Percentiles rank a stretch among this genome's conserved stretches.
Evolutionary conservation across 2,113 vertebrate species (phyloP).

Genomic region (Ovis aries): DNA sequence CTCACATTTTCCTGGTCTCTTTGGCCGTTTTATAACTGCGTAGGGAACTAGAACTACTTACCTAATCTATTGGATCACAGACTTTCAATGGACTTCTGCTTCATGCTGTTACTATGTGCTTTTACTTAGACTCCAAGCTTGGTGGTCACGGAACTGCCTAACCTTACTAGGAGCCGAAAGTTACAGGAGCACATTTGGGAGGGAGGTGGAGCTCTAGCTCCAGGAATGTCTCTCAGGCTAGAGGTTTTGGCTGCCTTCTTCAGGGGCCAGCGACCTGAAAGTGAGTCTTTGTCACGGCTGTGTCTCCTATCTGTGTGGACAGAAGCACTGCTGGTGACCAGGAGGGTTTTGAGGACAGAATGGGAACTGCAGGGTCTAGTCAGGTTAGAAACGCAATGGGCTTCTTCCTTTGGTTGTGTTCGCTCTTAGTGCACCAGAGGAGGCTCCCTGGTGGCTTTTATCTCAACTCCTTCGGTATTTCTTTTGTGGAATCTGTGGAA

Average conservation of each 20-base stretch:
- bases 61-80: background rate
- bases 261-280: background rate
- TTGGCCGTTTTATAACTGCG: accelerated
- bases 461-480: background rate
- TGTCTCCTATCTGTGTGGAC: background rate
- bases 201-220: background rate
- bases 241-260: background rate
- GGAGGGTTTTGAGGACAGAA: background rate
- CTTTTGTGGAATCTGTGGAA: background rate
- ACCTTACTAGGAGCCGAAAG: background rate
- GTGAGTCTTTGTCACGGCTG: background rate
- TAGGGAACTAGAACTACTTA: background rate
- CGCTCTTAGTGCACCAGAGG: background rate
- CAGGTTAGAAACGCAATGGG: background rate
- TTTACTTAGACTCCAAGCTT: background rate
- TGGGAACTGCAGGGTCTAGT: background rate
- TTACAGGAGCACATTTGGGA: background rate
- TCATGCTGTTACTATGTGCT: background rate
- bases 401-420: accelerated
- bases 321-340: background rate
- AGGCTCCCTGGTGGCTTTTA: background rate
- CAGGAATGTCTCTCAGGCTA: background rate
- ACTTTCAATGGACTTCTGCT: background rate
- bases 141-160: background rate
- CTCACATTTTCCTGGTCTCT: background rate